These are phyloP conservation scores for Desmodus rotundus DNA, from an alignment of 2,113 vertebrate species.

Conservation along the genomic window DNA sequence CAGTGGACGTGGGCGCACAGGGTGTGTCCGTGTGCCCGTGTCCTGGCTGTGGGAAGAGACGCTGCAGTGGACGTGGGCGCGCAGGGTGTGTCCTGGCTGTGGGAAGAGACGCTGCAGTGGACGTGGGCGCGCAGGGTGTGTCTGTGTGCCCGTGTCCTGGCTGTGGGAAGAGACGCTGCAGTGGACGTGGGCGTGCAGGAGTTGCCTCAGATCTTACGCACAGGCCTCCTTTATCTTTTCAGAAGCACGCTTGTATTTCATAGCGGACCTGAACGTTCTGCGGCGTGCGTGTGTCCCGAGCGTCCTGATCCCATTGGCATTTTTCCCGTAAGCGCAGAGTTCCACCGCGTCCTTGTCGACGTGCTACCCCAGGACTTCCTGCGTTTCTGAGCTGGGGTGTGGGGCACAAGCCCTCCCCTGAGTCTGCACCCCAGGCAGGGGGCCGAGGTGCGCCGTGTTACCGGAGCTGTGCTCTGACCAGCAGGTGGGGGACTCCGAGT, in stretches of 20 bases:
- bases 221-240: background rate
- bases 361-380: rapidly evolving
- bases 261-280: background rate
- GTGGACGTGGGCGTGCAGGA: rapidly evolving
- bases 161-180: rapidly evolving
- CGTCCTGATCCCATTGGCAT: no score
- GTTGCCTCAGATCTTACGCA: rapidly evolving
- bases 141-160: rapidly evolving
- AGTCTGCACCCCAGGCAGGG: background rate
- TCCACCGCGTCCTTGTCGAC: background rate
- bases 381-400: rapidly evolving
- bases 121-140: no score
- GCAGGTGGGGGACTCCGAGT: background rate
- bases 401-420: background rate
- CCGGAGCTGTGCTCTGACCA: background rate
- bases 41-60: no score
- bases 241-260: background rate
- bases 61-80: no score
- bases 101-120: no score
- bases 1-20: no score
- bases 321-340: background rate
- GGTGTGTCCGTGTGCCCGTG: no score
- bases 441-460: rapidly evolving
- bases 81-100: no score
- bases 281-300: background rate